A percentile compares a stretch with the other conserved stretches of the same genome.
These are phyloP conservation scores for Sakesphorus luctuosus DNA, from an alignment of 2,113 vertebrate species.

Conservation along the genomic window DNA sequence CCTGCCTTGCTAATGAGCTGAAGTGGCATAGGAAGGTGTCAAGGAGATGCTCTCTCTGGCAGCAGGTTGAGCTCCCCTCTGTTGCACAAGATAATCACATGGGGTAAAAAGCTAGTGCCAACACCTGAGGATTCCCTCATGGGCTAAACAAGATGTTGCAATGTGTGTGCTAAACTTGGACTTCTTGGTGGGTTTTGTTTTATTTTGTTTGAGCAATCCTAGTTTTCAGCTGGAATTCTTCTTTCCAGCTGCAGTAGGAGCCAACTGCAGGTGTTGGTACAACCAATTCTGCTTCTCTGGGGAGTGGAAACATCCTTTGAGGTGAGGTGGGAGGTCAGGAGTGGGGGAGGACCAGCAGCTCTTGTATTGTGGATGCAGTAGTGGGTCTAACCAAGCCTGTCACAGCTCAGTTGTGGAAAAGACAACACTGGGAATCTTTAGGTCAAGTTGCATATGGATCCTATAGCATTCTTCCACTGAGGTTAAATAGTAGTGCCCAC, in stretches of 20 bases:
- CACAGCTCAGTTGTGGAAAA: not conserved
- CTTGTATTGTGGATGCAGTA: not conserved
- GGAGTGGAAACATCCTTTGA: not conserved
- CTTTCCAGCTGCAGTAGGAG: not conserved
- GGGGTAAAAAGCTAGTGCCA: not conserved
- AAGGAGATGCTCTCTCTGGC: not conserved
- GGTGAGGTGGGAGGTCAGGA: not conserved
- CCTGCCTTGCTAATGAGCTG: not conserved
- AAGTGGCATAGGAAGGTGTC: not conserved
- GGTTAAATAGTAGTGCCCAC: not conserved
- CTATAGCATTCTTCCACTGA: not conserved
- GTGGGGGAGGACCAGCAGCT: not conserved
- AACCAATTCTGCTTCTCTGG: not conserved
- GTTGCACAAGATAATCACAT: accelerated
- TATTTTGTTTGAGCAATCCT: not conserved
- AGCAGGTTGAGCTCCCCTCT: not conserved
- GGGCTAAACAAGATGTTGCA: not conserved
- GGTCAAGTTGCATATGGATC: not conserved
- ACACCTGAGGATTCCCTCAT: not conserved
- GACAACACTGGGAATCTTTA: not conserved
- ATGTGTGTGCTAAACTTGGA: not conserved
- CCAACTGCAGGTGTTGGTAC: not conserved
- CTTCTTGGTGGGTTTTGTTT: not conserved
- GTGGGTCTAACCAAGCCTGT: not conserved
- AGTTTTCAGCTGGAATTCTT: not conserved